phyloP scores from a whole-genome alignment of 2,113 vertebrate species.

The Tetraodon nigroviridis region DNA sequence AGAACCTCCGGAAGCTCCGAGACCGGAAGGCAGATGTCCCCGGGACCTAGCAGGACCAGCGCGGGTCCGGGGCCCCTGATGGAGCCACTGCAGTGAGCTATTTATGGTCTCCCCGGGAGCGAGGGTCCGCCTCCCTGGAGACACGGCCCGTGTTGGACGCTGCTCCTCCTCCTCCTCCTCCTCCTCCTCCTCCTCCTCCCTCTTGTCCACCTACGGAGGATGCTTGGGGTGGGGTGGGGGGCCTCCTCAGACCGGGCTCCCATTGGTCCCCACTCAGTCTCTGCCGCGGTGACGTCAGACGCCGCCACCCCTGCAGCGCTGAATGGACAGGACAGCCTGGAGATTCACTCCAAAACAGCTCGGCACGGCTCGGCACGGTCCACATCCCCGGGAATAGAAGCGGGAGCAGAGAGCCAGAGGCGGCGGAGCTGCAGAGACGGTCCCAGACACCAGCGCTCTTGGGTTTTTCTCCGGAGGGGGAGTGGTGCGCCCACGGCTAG shows the following conservation, averaged over 20 bases:
- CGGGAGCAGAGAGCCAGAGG: constrained; percentile 30
- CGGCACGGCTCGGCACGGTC: constrained; percentile 52
- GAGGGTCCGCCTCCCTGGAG: constrained; percentile 58
- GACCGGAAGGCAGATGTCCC: neutral
- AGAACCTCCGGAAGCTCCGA: neutral
- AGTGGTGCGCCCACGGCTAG: constrained; percentile 61
- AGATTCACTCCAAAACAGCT: constrained; percentile 70
- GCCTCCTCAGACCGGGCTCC: constrained; percentile 46
- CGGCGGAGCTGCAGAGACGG: constrained; percentile 22
- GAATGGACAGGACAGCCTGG: constrained; percentile 85
- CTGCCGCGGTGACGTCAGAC: constrained; percentile 84
- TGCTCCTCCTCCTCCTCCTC: constrained; percentile 36
- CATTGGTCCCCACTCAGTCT: constrained; percentile 72
- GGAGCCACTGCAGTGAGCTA: constrained; percentile 67
- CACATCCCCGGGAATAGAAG: constrained; percentile 51
- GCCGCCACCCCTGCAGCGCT: constrained; percentile 84
- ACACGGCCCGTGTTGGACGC: constrained; percentile 39
- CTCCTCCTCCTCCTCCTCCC: constrained; percentile 35
- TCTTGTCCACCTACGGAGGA: constrained; percentile 42
- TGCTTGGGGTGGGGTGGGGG: constrained; percentile 31
- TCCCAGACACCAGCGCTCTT: constrained; percentile 28
- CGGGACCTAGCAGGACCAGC: constrained; percentile 17
- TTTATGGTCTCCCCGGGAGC: constrained; percentile 60
- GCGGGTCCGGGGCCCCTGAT: constrained; percentile 37
- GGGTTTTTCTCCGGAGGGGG: constrained; percentile 21